phyloP scores from a whole-genome alignment of 1,140 invertebrate species.

The Drosophila saltans region DNA sequence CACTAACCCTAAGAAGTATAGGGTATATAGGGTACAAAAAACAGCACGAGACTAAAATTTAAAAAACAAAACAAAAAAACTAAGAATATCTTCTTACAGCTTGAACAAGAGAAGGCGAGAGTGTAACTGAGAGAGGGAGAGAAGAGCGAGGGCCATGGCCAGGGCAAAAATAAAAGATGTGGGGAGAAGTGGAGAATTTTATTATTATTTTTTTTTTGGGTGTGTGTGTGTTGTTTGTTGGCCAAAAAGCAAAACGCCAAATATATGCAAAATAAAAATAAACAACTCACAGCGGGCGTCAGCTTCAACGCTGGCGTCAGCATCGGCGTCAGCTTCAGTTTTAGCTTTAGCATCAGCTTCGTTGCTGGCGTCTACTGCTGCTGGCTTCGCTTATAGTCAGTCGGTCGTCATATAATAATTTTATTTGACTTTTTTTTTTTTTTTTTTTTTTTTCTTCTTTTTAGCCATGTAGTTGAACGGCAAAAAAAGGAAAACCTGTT shows the following conservation, averaged over 20 bases:
- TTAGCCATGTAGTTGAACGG: constrained; percentile 3
- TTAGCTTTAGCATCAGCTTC: constrained; percentile 10
- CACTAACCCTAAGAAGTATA: too few relatives aligned
- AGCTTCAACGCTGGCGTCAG: background rate
- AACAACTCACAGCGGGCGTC: constrained; percentile 23
- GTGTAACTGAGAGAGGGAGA: background rate
- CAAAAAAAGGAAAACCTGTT: constrained; percentile 51
- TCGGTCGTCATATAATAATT: constrained; percentile 60
- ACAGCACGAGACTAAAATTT: constrained; percentile 1
- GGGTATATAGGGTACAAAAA: background rate
- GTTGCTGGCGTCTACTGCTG: constrained; percentile 27
- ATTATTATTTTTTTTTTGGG: background rate
- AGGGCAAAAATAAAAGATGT: background rate
- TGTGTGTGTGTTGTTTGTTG: constrained; percentile 10
- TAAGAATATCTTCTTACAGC: constrained; percentile 5
- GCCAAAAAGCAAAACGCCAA: constrained; percentile 32
- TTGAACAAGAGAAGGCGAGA: constrained; percentile 1
- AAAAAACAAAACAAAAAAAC: background rate
- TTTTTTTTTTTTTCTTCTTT: constrained; percentile 10
- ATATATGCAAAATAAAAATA: constrained; percentile 42
- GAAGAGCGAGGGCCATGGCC: background rate
- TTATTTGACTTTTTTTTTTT: constrained; percentile 39
- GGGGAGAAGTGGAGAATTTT: constrained; percentile 27
- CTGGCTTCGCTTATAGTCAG: constrained; percentile 3
- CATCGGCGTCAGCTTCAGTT: background rate